Percentiles rank a stretch among this genome's conserved stretches.
Evolutionary conservation across 2,888 invertebrate species (phyloP).

Genomic region (Mesodorylaimus sp.): DNA sequence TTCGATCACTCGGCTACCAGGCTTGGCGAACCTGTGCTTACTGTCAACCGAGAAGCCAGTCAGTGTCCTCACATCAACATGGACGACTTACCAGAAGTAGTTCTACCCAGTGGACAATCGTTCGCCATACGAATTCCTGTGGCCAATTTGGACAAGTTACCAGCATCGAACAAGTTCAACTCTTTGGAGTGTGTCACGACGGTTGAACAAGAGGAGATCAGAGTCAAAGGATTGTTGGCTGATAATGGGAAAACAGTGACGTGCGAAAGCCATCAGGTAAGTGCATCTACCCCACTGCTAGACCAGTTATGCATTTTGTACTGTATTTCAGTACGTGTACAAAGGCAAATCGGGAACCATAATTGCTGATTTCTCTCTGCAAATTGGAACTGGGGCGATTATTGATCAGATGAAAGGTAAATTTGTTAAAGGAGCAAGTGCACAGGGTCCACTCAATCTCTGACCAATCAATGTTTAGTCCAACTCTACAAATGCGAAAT

Average conservation of each 20-base stretch:
- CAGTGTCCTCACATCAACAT: constrained; percentile 58
- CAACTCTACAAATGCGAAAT: constrained; percentile 83
- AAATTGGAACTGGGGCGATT: not conserved
- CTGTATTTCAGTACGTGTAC: not conserved
- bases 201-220: not conserved
- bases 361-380: not conserved
- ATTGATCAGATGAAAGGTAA: constrained; percentile 3
- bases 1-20: too few relatives aligned
- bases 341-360: not conserved
- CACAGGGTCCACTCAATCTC: too few relatives aligned
- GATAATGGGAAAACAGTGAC: constrained; percentile 1
- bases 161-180: constrained; percentile 10
- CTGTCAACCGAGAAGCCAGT: too few relatives aligned
- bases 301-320: too few relatives aligned
- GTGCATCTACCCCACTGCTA: too few relatives aligned
- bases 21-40: too few relatives aligned
- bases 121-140: constrained; percentile 73
- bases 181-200: constrained; percentile 3
- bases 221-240: not conserved
- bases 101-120: constrained; percentile 71
- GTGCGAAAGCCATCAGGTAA: constrained; percentile 4
- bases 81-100: constrained; percentile 45
- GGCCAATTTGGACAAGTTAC: constrained; percentile 66
- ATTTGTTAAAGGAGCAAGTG: too few relatives aligned
- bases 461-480: not conserved